phyloP scores from a whole-genome alignment of 2,113 vertebrate genomes.

The Prunella fulvescens region DNA sequence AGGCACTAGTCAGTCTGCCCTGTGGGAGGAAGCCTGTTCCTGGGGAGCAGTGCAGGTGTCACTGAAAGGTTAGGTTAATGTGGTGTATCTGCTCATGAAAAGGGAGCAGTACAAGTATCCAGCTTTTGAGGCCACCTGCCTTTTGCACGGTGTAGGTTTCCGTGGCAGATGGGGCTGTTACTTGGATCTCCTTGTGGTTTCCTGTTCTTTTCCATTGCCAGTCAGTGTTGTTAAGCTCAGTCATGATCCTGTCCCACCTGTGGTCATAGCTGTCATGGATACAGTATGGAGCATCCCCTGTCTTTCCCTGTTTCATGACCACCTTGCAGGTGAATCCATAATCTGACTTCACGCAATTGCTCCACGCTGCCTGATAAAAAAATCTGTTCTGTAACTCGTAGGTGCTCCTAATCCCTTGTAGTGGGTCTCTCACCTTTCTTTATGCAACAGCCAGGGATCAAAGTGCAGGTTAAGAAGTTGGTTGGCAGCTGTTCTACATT shows the following conservation, averaged over 20 bases:
- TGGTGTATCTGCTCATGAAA: neutral
- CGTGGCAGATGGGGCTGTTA: neutral
- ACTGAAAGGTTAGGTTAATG: neutral
- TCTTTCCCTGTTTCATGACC: neutral
- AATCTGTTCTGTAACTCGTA: neutral
- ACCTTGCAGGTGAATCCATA: neutral
- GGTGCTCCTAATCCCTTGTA: neutral
- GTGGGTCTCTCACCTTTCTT: neutral
- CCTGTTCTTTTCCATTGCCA: neutral
- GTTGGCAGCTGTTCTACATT: neutral
- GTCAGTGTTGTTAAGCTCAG: neutral
- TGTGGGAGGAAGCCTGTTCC: neutral
- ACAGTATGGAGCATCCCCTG: rapidly evolving
- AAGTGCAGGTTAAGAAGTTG: neutral
- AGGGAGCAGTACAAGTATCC: neutral
- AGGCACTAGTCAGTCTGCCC: neutral
- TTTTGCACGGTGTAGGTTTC: neutral
- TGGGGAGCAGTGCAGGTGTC: neutral
- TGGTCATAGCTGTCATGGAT: neutral
- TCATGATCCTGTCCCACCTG: neutral
- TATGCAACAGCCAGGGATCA: neutral
- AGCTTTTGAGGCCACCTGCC: neutral
- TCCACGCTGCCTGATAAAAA: neutral
- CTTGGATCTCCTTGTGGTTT: neutral
- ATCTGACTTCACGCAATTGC: neutral